phyloP scores from a whole-genome alignment of 1,140 invertebrate genomes.

The Cataglyphis hispanica region DNA sequence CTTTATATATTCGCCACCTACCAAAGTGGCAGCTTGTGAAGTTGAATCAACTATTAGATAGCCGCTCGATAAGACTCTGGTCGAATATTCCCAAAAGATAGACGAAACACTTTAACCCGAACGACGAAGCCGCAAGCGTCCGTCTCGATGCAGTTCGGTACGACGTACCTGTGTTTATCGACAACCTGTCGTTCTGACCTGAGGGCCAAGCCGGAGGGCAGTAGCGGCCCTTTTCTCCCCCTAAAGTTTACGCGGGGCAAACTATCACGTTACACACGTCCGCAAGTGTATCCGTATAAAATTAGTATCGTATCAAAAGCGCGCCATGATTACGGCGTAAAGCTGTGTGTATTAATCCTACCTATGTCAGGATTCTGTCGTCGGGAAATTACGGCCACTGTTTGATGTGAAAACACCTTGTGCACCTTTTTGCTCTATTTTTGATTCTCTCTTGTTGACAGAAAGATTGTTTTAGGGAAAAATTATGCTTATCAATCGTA shows the following conservation, averaged over 20 bases:
- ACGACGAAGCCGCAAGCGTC: constrained; percentile 61
- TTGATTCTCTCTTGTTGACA: neutral
- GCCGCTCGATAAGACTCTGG: constrained; percentile 2
- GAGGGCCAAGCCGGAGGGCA: constrained; percentile 62
- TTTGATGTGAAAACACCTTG: neutral
- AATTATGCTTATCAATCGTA: neutral
- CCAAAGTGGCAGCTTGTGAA: constrained; percentile 1
- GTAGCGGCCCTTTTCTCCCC: constrained; percentile 68
- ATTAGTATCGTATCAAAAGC: constrained; percentile 60
- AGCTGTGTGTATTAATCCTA: constrained; percentile 26
- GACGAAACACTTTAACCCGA: constrained; percentile 29
- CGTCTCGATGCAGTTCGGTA: constrained; percentile 49
- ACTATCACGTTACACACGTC: constrained; percentile 46
- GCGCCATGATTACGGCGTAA: constrained; percentile 39
- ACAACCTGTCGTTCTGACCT: constrained; percentile 67
- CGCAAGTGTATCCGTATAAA: constrained; percentile 56
- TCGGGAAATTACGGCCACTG: neutral
- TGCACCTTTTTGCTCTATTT: neutral
- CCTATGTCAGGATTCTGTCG: neutral
- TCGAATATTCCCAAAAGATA: constrained; percentile 17
- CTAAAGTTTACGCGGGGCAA: constrained; percentile 72
- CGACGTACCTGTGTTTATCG: constrained; percentile 67
- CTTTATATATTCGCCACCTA: neutral
- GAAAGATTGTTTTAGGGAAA: neutral
- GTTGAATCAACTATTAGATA: constrained; percentile 19